phyloP scores from a whole-genome alignment of 2,888 invertebrate species.

The Aspidiotus destructor region DNA sequence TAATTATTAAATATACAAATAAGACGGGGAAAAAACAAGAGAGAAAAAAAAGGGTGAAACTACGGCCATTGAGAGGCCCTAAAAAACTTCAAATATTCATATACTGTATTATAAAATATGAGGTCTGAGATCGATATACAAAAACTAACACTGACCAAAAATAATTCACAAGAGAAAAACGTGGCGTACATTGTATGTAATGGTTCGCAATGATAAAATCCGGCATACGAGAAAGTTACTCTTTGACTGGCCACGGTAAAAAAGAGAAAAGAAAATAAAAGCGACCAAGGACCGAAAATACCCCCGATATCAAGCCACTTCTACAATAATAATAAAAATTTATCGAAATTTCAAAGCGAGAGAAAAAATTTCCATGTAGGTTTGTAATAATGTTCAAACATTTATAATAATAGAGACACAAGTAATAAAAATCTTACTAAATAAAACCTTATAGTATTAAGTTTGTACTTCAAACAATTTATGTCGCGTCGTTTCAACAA shows the following conservation, averaged over 20 bases:
- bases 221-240: slow-evolving; percentile 14
- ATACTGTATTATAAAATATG: slow-evolving; percentile 27
- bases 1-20: not conserved
- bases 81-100: not conserved
- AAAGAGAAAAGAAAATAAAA: too few relatives aligned
- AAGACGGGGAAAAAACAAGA: slow-evolving; percentile 9
- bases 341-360: not conserved
- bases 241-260: slow-evolving; percentile 16
- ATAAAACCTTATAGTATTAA: slow-evolving; percentile 5
- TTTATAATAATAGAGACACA: not conserved
- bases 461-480: slow-evolving; percentile 13
- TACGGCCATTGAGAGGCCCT: not conserved
- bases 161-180: slow-evolving; percentile 12
- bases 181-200: slow-evolving; percentile 1
- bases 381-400: not conserved
- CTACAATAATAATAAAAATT: not conserved
- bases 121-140: slow-evolving; percentile 28
- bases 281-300: slow-evolving; percentile 3
- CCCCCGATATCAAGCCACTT: not conserved
- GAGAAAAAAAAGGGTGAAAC: slow-evolving; percentile 4
- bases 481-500: not conserved
- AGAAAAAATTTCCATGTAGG: not conserved
- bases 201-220: not conserved
- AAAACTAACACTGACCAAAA: slow-evolving; percentile 24
- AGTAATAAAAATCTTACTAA: not conserved